Base-by-base conservation (phyloP, 2,888 invertebrate species). In the Pristionchus maxplancki region DNA sequence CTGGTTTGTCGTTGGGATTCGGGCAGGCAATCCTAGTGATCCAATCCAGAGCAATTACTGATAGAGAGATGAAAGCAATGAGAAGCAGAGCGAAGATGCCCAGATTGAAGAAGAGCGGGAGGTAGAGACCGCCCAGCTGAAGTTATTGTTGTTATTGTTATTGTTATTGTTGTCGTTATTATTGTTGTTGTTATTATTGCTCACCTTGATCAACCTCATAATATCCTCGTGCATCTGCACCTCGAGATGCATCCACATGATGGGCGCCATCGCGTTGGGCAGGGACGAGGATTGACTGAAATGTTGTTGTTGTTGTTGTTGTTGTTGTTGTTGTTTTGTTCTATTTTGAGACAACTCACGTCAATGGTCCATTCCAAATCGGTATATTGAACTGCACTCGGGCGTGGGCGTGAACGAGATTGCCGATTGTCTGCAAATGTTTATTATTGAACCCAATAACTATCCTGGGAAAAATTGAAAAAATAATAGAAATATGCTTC, bases 181-280 rank as follows among this genome's bases (percentile, higher is more conserved):
- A 17, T 53, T 17, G 4, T 13, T 28, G 1, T 28, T 64, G 8
- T 44, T 44, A 9, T 44, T 44, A 9, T 44, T 44, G 34, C 67
- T 67, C n/a, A 44, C 74, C 44, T 74, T 74, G 44, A 40, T 44
- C 24, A 74, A 28, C 1, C 17, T 40, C 31, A 44, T 31, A 9
- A 74, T 44, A 13, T 44, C 44, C 1, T 31, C 74, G 37, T 31
- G 74, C 74, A 74, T 74, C 9, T 44, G 40, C 4, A 74, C 74
- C 44, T 74, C 74, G 74, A 74, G 28, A n/a, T 74, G 74, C 40
- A 74, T 1, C 74, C 74, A 74, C 1, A 74, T 34, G 24, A 74
- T 40, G 3, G 74, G 74, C 40, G 44, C 74, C 40, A 74, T 74
- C 44, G 74, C 34, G n/a, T 74, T 74, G 44, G 44, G 24, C 1